A percentile compares a stretch with the other conserved stretches of the same genome.
Evolutionary conservation across 2,113 vertebrate genomes (phyloP).

Genomic region (Bujurquina vittata): DNA sequence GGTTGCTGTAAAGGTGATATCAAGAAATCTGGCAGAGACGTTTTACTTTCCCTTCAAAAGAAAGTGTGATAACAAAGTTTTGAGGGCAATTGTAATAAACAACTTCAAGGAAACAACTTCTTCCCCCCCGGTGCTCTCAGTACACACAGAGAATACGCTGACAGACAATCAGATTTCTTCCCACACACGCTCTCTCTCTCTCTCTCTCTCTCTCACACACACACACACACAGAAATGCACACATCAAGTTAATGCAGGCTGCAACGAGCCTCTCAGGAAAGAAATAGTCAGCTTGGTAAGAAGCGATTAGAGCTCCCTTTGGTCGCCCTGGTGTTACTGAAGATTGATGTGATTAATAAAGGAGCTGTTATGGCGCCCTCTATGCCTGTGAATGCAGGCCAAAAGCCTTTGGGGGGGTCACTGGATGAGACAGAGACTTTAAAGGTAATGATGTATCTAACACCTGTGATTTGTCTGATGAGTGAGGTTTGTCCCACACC

Average conservation of each 20-base stretch:
- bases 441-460: slow-evolving; percentile 51
- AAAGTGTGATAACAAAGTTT: slow-evolving; percentile 46
- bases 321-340: slow-evolving; percentile 68
- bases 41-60: slow-evolving; percentile 33
- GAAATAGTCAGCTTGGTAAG: slow-evolving; percentile 62
- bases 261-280: slow-evolving; percentile 64
- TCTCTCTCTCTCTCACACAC: too few species aligned
- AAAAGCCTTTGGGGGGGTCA: slow-evolving; percentile 36
- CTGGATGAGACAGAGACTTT: slow-evolving; percentile 38
- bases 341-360: slow-evolving; percentile 86
- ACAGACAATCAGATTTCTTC: slow-evolving; percentile 60
- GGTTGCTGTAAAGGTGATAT: slow-evolving; percentile 14
- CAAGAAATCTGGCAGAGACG: slow-evolving; percentile 20
- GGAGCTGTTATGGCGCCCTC: slow-evolving; percentile 72
- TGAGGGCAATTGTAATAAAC: slow-evolving; percentile 43
- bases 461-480: slow-evolving; percentile 53
- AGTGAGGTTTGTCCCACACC: slow-evolving; percentile 42
- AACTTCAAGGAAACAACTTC: slow-evolving; percentile 56
- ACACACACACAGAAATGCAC: slow-evolving; percentile 28
- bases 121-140: slow-evolving; percentile 19
- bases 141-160: slow-evolving; percentile 33
- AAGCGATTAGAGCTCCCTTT: slow-evolving; percentile 72
- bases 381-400: slow-evolving; percentile 59
- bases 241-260: slow-evolving; percentile 61
- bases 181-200: background rate